Evolutionary conservation across 2,113 vertebrate genomes (phyloP).

Genomic region (Nipponia nippon): DNA sequence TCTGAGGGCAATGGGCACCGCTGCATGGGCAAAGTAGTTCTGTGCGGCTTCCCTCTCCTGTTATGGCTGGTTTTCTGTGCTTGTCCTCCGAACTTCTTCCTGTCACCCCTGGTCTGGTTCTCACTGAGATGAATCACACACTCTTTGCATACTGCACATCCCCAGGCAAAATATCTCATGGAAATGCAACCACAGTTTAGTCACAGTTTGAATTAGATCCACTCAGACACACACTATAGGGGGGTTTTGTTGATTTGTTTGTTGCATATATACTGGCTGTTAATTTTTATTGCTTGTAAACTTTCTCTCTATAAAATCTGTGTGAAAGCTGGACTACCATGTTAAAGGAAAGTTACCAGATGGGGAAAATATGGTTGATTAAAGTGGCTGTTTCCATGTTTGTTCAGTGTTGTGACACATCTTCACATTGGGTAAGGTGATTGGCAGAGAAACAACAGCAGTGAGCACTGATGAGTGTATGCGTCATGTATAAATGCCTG

Average conservation of each 20-base stretch:
- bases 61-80: neutral
- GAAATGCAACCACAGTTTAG: constrained; percentile 30
- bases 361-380: constrained; percentile 52
- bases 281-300: constrained; percentile 56
- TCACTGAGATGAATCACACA: constrained; percentile 28
- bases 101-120: constrained; percentile 11
- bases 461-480: constrained; percentile 8
- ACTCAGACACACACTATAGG: neutral
- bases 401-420: constrained; percentile 57
- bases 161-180: constrained; percentile 40
- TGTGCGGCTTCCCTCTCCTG: neutral
- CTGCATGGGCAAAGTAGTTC: neutral
- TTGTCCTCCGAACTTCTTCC: neutral
- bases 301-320: constrained; percentile 27
- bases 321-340: constrained; percentile 19
- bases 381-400: constrained; percentile 42
- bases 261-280: neutral
- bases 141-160: neutral
- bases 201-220: constrained; percentile 46
- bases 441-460: constrained; percentile 52
- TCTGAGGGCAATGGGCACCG: neutral
- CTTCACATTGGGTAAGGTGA: constrained; percentile 47
- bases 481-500: constrained; percentile 28
- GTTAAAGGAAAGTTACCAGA: constrained; percentile 53
- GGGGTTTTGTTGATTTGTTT: constrained; percentile 3